Base-by-base conservation (phyloP, 2,888 invertebrate genomes). In the Eucriotettix oculatus region DNA sequence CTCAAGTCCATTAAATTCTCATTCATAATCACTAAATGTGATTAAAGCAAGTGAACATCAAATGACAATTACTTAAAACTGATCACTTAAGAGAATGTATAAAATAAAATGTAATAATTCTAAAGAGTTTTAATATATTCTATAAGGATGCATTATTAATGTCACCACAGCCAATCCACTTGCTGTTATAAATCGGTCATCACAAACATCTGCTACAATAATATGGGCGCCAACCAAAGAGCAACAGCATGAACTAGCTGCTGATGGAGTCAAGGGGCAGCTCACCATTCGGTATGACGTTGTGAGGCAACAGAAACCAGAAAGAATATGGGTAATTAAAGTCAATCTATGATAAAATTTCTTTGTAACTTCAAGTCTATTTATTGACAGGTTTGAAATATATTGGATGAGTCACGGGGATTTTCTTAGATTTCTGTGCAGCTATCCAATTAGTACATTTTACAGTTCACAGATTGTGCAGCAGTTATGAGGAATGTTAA, bases 261-360 rank as follows among this genome's bases (percentile, higher is more conserved):
- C 43, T 16, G 44, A 29, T 54, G 83, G 82, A 0, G 71, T 82
- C 5, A 74, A 79, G 40, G 85, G 84, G 1, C 82, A 85, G 68
- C 83, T 86, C 66, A 78, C 84, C 10, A 80, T 86, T 14, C 80
- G 83, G 66, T 86, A 86, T 69, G 85, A 86, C 65, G 84, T 86
- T 0, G 78, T 80, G 44, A 53, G 63, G 17, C 75, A 78, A 68
- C 73, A 77, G 1, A 73, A 76, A 61, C 78, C 79, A 52, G 85
- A 84, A 40, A 80, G 83, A 71, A 76, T 82, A 62, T 68, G 78
- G 68, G 78, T 78, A 65, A 71, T 72, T 65, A 40, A 2, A 10
- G 3, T 11, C 16, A 16, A 16, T 16, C 10, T n/a, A 16, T 10
- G 12, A 48, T 1, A n/a, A 3, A 2, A 12, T 48, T 7, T 52